phyloP scores from a whole-genome alignment of 1,140 invertebrate genomes.

The Pentalonia nigronervosa region DNA sequence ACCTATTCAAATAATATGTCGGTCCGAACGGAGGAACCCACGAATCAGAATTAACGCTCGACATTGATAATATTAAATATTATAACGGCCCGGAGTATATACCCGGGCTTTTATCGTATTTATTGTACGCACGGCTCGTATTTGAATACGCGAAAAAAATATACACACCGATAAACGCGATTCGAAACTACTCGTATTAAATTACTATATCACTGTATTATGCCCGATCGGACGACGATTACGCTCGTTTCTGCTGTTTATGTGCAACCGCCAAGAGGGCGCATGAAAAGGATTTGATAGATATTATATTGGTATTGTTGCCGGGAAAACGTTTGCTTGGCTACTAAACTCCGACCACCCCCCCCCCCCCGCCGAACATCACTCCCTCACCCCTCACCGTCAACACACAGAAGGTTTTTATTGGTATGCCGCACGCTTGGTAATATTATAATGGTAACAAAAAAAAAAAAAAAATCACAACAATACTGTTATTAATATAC shows the following conservation, averaged over 20 bases:
- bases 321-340: not conserved
- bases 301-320: constrained; percentile 9
- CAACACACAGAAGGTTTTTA: not conserved
- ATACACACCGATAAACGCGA: not conserved
- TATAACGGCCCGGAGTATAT: not conserved
- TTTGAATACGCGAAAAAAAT: not conserved
- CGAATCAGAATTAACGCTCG: not conserved
- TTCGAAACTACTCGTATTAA: not conserved
- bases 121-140: not conserved
- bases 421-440: not conserved
- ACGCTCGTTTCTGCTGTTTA: constrained; percentile 5
- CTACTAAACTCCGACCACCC: not conserved
- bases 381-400: not conserved
- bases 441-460: not conserved
- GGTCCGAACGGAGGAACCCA: constrained; percentile 11
- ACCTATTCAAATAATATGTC: not conserved
- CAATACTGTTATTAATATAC: not conserved
- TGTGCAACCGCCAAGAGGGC: not conserved
- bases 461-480: not conserved
- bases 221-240: not conserved
- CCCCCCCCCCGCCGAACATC: too few species aligned
- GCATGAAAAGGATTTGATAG: constrained; percentile 34
- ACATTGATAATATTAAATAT: not conserved
- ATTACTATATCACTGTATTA: not conserved
- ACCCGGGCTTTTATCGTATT: too few species aligned